These are phyloP conservation scores for Corvus cornix DNA, from an alignment of 2,113 vertebrate genomes.

Conservation along the genomic window DNA sequence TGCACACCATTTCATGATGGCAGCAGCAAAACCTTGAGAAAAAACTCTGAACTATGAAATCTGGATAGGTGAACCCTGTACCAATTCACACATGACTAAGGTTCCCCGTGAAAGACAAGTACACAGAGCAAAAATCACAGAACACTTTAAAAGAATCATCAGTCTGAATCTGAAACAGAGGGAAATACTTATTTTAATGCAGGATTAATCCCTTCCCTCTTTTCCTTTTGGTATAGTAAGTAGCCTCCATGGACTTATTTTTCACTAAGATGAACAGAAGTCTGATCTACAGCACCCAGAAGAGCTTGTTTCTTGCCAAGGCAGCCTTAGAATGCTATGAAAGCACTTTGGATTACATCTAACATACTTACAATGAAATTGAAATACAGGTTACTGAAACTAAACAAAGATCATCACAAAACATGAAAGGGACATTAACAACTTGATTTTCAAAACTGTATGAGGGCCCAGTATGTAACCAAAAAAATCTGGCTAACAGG, in stretches of 20 bases:
- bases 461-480: neutral
- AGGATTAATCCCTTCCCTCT: neutral
- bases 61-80: neutral
- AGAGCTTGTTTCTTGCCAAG: neutral
- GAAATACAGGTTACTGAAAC: neutral
- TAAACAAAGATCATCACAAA: neutral
- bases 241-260: neutral
- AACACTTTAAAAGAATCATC: neutral
- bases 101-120: neutral
- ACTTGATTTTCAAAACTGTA: neutral
- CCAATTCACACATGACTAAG: neutral
- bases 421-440: neutral
- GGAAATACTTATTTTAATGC: neutral
- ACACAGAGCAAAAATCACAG: neutral
- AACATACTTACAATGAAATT: neutral
- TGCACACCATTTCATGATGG: neutral
- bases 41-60: neutral
- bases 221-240: neutral
- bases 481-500: neutral
- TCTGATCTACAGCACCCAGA: constrained; percentile 19
- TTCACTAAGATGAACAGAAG: neutral
- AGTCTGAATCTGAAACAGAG: neutral
- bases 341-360: neutral
- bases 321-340: neutral
- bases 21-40: neutral